Percentiles rank a stretch among this genome's conserved stretches.
Evolutionary conservation across 2,113 vertebrate species (phyloP).

Genomic region (Aepyceros melampus): DNA sequence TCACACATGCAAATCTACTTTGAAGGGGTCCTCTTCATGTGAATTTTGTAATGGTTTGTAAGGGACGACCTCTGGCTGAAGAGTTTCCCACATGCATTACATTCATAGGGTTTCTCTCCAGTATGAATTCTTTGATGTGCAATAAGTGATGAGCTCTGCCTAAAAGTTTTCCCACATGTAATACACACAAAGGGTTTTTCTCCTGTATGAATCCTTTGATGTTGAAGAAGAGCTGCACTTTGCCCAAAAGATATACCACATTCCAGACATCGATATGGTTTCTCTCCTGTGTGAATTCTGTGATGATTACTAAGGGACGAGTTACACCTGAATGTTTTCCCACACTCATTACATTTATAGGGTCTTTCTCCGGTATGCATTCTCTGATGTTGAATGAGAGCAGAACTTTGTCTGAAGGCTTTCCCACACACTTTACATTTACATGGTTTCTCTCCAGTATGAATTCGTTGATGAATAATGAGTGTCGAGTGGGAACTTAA

Average conservation of each 20-base stretch:
- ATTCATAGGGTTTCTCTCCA: conserved; percentile 70
- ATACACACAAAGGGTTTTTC: conserved; percentile 69
- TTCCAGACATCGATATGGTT: conserved; percentile 29
- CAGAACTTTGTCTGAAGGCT: conserved; percentile 52
- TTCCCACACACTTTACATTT: conserved; percentile 57
- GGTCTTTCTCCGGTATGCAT: conserved; percentile 62
- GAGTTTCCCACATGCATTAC: conserved; percentile 64
- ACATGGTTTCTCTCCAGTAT: conserved; percentile 56
- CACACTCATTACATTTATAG: conserved; percentile 54
- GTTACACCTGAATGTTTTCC: conserved; percentile 51
- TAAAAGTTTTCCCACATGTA: conserved; percentile 67
- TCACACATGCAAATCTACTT: conserved; percentile 27
- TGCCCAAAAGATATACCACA: conserved; percentile 61
- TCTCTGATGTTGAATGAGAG: conserved; percentile 55
- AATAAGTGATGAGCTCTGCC: conserved; percentile 65
- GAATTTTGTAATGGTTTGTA: conserved; percentile 65
- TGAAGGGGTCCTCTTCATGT: conserved; percentile 51
- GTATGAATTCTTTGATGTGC: conserved; percentile 71
- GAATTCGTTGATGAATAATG: conserved; percentile 55
- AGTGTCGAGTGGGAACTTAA: conserved; percentile 65
- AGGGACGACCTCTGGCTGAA: conserved; percentile 71
- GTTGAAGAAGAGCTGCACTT: conserved; percentile 58
- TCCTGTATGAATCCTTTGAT: conserved; percentile 61
- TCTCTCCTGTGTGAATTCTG: conserved; percentile 66
- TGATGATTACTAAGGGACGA: conserved; percentile 62